A percentile compares a stretch with the other conserved stretches of the same genome.
phyloP scores from a whole-genome alignment of 2,888 invertebrate species.

The Encarsia formosa region DNA sequence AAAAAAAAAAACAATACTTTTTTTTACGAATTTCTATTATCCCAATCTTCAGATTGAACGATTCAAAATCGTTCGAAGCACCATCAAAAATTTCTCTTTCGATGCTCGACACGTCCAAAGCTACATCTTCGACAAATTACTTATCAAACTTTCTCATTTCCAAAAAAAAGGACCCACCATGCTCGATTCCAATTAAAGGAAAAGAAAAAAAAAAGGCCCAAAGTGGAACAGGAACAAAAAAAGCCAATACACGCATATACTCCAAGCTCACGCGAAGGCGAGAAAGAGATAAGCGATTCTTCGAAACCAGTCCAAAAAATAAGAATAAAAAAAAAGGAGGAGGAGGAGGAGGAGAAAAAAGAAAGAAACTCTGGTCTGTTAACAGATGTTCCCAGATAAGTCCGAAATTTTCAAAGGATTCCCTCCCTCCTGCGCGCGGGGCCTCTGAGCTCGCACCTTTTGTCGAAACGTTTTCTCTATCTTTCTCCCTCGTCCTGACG shows the following conservation, averaged over 20 bases:
- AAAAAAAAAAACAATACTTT: too few species aligned
- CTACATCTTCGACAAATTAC: too few species aligned
- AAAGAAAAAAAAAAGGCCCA: not conserved
- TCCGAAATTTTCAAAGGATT: constrained; percentile 42
- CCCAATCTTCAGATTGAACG: too few species aligned
- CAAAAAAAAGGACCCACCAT: too few species aligned
- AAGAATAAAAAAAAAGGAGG: not conserved
- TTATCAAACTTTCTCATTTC: too few species aligned
- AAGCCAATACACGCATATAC: not conserved
- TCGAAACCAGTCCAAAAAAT: constrained; percentile 3
- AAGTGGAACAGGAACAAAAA: not conserved
- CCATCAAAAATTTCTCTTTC: too few species aligned
- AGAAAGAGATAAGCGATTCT: constrained; percentile 18
- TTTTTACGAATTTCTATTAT: too few species aligned
- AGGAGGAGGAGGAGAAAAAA: not conserved
- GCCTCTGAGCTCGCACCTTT: constrained; percentile 1
- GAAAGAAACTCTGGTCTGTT: constrained; percentile 45
- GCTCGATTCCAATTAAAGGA: too few species aligned
- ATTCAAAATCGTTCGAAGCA: too few species aligned
- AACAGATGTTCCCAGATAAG: constrained; percentile 50
- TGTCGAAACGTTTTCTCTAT: not conserved
- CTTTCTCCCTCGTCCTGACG: not conserved
- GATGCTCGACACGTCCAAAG: too few species aligned
- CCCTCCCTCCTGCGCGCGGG: constrained; percentile 24
- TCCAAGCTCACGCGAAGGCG: not conserved